Evolutionary conservation across 2,888 invertebrate genomes (phyloP).

Genomic region (Falcaria lacertinaria): DNA sequence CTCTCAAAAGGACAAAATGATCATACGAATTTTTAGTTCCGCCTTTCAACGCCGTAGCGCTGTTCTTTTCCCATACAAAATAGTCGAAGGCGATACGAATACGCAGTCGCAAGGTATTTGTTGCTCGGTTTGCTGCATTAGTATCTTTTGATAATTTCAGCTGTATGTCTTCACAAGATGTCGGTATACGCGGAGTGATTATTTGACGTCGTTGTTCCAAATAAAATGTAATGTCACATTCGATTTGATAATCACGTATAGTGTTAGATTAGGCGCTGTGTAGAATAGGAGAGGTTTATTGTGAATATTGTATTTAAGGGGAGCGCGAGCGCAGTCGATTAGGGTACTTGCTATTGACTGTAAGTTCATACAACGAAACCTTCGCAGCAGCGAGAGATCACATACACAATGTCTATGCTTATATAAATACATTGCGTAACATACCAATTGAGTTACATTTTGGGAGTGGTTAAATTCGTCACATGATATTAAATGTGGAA

Average conservation of each 20-base stretch:
- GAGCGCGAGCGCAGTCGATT: neutral
- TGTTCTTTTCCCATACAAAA: too few relatives aligned
- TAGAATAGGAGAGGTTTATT: slow-evolving; percentile 35
- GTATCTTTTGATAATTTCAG: neutral
- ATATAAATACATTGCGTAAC: too few relatives aligned
- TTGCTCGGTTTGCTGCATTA: too few relatives aligned
- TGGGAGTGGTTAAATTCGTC: too few relatives aligned
- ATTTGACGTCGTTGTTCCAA: slow-evolving; percentile 34
- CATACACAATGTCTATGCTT: too few relatives aligned
- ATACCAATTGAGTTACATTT: too few relatives aligned
- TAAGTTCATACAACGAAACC: slow-evolving; percentile 55
- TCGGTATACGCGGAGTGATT: slow-evolving; percentile 7
- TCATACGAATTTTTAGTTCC: too few relatives aligned
- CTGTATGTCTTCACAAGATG: slow-evolving; percentile 5
- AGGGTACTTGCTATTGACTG: slow-evolving; percentile 19
- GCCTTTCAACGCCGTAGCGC: too few relatives aligned
- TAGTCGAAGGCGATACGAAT: too few relatives aligned
- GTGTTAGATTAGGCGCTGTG: slow-evolving; percentile 36
- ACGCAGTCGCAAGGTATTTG: too few relatives aligned
- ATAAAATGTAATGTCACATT: slow-evolving; percentile 35
- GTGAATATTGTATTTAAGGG: slow-evolving; percentile 26
- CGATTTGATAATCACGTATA: slow-evolving; percentile 32
- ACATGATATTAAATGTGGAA: too few relatives aligned
- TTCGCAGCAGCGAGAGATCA: slow-evolving; percentile 20
- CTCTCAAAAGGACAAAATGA: too few relatives aligned